Evolutionary conservation across 2,797 vertebrate species (phyloP).

Genomic region (Cryptoprocta ferox): DNA sequence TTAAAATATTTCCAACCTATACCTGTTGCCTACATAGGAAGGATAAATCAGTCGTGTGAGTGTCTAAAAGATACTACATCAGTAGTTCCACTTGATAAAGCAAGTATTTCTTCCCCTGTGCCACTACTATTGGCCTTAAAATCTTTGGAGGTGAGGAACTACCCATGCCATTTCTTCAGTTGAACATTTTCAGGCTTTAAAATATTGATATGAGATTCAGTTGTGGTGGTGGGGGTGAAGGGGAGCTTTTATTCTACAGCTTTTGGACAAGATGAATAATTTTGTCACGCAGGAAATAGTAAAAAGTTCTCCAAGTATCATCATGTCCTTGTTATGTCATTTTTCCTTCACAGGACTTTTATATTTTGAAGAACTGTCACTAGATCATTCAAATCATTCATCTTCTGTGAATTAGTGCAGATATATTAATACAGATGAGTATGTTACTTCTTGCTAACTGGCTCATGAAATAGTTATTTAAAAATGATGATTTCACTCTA

Average conservation of each 20-base stretch:
- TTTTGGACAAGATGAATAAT: background rate
- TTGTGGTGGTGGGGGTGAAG: too few species aligned
- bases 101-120: background rate
- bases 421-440: background rate
- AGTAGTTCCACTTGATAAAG: conserved; percentile 1
- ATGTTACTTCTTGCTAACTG: background rate
- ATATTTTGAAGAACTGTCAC: conserved; percentile 33
- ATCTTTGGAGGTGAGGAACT: background rate
- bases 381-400: background rate
- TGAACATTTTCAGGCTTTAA: background rate
- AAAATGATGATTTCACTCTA: background rate
- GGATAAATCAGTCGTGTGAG: background rate
- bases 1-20: conserved; percentile 34
- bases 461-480: background rate
- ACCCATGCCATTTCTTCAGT: background rate
- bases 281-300: background rate
- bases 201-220: background rate
- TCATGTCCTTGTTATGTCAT: background rate
- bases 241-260: background rate
- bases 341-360: background rate
- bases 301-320: background rate
- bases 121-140: background rate
- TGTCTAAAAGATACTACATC: conserved; percentile 12
- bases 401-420: background rate
- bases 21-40: background rate